phyloP scores from a whole-genome alignment of 1,140 invertebrate species.

The Ctenoplectra terminalis region DNA sequence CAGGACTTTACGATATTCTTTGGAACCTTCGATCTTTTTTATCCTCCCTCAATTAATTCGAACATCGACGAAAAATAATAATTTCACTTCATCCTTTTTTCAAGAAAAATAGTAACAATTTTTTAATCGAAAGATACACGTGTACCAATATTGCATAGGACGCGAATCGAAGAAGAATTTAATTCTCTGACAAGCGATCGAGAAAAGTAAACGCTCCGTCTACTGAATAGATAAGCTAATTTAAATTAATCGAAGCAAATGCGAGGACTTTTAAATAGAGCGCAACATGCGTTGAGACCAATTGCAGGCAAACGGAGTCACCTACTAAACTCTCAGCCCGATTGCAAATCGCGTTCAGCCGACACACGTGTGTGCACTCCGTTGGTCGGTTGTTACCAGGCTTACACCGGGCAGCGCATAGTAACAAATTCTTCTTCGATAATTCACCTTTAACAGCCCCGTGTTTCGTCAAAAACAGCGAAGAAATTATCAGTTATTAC shows the following conservation, averaged over 20 bases:
- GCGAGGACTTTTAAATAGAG: constrained; percentile 40
- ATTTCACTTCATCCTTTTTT: too few species aligned
- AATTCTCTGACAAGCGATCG: neutral
- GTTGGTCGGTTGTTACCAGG: neutral
- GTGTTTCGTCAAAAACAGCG: too few species aligned
- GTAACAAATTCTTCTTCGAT: neutral
- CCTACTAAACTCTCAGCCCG: constrained; percentile 66
- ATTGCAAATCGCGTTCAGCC: constrained; percentile 59
- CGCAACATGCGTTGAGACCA: constrained; percentile 6
- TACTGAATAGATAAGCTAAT: constrained; percentile 7
- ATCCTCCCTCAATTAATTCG: too few species aligned
- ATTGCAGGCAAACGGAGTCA: constrained; percentile 61
- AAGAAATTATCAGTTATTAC: too few species aligned
- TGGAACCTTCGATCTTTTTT: too few species aligned
- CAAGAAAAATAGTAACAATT: too few species aligned
- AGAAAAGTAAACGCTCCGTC: neutral
- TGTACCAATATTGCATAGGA: neutral
- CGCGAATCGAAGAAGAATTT: neutral
- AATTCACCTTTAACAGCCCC: too few species aligned
- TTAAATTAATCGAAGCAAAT: neutral
- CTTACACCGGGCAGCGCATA: neutral
- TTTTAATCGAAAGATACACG: too few species aligned
- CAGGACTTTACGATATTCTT: too few species aligned
- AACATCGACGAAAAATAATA: too few species aligned
- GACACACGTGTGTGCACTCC: constrained; percentile 7